These are phyloP conservation scores for Anthopleura sola DNA, from an alignment of 64 coral and sea anemone species.

Conservation along the genomic window DNA sequence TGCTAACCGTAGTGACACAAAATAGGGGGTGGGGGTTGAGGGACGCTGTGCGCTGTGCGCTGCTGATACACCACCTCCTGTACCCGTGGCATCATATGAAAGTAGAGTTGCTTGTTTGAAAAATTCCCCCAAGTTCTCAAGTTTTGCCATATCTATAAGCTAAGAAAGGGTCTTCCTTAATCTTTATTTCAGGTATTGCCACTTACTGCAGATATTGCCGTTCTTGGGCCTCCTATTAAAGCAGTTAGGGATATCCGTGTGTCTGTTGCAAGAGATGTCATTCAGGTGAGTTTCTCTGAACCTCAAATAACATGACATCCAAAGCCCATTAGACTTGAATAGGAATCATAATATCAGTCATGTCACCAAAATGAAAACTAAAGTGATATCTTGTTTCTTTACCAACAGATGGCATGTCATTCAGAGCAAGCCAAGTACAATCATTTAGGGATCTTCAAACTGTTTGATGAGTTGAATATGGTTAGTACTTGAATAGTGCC, in stretches of 20 bases:
- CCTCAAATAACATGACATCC: background rate
- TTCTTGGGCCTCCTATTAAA: background rate
- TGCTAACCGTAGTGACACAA: too few relatives aligned
- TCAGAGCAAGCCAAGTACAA: background rate
- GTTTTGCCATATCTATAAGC: background rate
- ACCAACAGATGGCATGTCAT: background rate
- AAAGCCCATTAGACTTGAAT: background rate
- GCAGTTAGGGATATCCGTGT: background rate
- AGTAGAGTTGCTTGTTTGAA: background rate
- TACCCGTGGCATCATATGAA: too few relatives aligned
- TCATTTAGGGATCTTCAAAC: background rate
- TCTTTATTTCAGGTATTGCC: background rate
- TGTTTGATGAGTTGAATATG: background rate
- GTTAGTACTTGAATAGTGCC: background rate
- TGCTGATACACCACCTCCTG: too few relatives aligned
- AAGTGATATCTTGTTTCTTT: background rate
- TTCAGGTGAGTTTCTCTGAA: background rate
- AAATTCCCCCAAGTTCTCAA: background rate
- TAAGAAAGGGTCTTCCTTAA: background rate
- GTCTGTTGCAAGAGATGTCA: background rate
- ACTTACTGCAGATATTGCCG: background rate
- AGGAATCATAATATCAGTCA: background rate
- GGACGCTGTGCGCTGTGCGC: too few relatives aligned
- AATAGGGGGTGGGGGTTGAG: too few relatives aligned
- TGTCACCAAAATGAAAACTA: too few relatives aligned